These are phyloP conservation scores for Nasua narica DNA, from an alignment of 2,797 vertebrate genomes.

Conservation along the genomic window DNA sequence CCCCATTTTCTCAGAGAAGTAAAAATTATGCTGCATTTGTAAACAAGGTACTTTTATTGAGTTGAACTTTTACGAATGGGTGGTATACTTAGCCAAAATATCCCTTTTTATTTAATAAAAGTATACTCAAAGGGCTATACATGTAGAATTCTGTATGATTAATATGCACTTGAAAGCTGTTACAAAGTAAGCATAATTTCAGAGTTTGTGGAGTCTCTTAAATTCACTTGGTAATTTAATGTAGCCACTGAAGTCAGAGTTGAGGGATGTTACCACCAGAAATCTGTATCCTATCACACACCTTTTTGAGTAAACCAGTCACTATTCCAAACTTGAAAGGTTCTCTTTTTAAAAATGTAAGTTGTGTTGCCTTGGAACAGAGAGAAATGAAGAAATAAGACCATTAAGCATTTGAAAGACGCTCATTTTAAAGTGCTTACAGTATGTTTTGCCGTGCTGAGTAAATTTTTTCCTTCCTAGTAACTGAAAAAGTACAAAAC, in stretches of 20 bases:
- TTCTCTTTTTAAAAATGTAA: not conserved
- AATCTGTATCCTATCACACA: not conserved
- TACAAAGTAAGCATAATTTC: not conserved
- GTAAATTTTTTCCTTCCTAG: conserved; percentile 8
- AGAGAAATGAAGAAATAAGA: not conserved
- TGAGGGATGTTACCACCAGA: not conserved
- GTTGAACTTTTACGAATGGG: conserved; percentile 38
- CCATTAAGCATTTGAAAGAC: not conserved
- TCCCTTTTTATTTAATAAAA: conserved; percentile 40
- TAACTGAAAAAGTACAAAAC: conserved; percentile 36
- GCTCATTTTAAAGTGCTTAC: not conserved
- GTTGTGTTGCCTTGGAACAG: not conserved
- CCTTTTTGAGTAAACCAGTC: conserved; percentile 7
- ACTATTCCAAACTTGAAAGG: conserved; percentile 18
- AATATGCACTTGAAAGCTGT: not conserved
- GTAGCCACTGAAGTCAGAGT: not conserved
- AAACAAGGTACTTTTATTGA: conserved; percentile 62
- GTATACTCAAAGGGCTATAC: not conserved
- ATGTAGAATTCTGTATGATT: not conserved
- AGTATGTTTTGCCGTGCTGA: not conserved
- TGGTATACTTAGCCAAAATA: not conserved
- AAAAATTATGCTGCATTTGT: conserved; percentile 44
- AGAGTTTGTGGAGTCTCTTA: not conserved
- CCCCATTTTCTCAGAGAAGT: conserved; percentile 58
- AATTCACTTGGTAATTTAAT: not conserved